These are phyloP conservation scores for Helicoverpa armigera DNA, from an alignment of 1,140 invertebrate genomes.

Conservation along the genomic window DNA sequence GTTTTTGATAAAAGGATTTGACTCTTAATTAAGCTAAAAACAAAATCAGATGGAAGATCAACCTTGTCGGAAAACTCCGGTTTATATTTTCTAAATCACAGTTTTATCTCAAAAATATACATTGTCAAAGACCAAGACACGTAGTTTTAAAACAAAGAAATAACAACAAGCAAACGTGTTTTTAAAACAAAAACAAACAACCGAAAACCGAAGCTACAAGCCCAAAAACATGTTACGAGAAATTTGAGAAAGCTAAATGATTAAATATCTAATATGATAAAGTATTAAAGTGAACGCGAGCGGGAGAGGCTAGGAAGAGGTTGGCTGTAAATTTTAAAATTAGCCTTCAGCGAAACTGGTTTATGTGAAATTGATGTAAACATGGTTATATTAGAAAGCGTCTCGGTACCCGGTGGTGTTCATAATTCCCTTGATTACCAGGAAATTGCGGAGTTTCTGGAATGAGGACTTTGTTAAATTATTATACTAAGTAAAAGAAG, in stretches of 20 bases:
- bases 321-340: slow-evolving; percentile 24
- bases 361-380: slow-evolving; percentile 41
- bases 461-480: slow-evolving; percentile 11
- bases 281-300: slow-evolving; percentile 5
- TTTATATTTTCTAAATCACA: too few species aligned
- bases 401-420: slow-evolving; percentile 13
- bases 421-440: slow-evolving; percentile 31
- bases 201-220: neutral
- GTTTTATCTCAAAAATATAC: too few species aligned
- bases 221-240: neutral
- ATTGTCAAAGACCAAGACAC: neutral
- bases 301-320: neutral
- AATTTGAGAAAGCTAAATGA: slow-evolving; percentile 4
- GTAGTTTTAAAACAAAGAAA: neutral
- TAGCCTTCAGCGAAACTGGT: slow-evolving; percentile 16
- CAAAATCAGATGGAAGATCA: too few species aligned
- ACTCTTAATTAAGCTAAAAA: too few species aligned
- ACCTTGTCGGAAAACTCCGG: too few species aligned
- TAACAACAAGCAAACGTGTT: neutral
- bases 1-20: too few species aligned
- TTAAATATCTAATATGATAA: slow-evolving; percentile 16
- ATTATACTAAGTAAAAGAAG: neutral
- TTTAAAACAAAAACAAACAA: slow-evolving; percentile 1
- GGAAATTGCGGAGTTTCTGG: slow-evolving; percentile 8
- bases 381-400: slow-evolving; percentile 28